Base-by-base conservation (phyloP, 2,888 invertebrate genomes). In the Leucania comma region DNA sequence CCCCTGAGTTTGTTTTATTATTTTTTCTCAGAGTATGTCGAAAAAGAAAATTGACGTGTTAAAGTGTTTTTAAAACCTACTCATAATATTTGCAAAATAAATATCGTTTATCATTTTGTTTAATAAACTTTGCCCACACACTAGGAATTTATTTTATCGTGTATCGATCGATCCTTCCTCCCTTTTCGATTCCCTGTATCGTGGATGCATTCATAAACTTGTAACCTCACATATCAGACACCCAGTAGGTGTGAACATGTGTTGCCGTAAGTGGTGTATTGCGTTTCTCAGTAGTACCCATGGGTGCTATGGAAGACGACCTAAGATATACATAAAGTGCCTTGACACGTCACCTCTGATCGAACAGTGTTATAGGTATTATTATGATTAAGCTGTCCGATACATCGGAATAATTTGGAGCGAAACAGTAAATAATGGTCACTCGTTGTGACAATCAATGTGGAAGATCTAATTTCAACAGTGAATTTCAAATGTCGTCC, bases 401-500 rank as follows among this genome's bases (percentile, higher is more conserved):
- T 56, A 68, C 68, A 76, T 54, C 38, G 5, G n/a, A 10, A 32
- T 50, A 22, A 54, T 59, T 76, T 59, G 46, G 61, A 24, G n/a
- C 22, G 14, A 59, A 68, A 24, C 26, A 29, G 75, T 56, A 68
- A 76, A 54, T 76, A 38, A 54, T 68, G 46, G 24, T 29, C 5
- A 38, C 20, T 29, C 22, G 54, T 38, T 38, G 26, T 50, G 42
- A 46, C 50, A 73, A 60, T 77, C 77, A 56, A 69, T 50, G 54
- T 42, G 10, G 26, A 32, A 69, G 50, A 59, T 68, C 70, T 69
- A 72, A 68, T 68, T 72, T 75, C 35, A 68, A 75, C 72, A 35
- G 51, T 67, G 58, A 74, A 70, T 77, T 74, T 74, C 35, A 70
- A 73, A 77, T 70, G 50, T 60, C 69, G 50, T 69, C 42, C 22